Base-by-base conservation (phyloP, 2,113 vertebrate species). In the Irena cyanogastra region DNA sequence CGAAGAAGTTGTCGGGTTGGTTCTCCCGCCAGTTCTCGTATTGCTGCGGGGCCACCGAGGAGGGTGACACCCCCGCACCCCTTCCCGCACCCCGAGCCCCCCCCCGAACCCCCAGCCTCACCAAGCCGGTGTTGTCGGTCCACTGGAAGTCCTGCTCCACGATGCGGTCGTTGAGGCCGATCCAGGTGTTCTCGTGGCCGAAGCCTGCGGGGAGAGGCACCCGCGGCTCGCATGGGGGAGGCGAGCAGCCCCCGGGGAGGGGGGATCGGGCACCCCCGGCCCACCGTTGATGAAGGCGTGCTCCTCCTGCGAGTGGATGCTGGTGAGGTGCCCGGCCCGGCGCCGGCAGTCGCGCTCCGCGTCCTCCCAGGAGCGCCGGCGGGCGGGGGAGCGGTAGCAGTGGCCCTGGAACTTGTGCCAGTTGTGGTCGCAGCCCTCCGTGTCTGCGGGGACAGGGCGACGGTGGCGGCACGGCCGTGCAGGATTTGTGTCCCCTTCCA, bases 141-240 rank as follows among this genome's bases (percentile, higher is more conserved):
- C 99, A 99, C 96, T 99, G 99, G 97, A 99, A 99, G 78, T 99
- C 99, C 41, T 99, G 98, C 95, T 99, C 99, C 96, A 99, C 99
- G 3, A 99, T 99, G n/a, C 99, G 97, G 96, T 99, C 99, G 2
- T 99, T 99, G 56, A 99, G 97, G 37, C 99, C 99, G 5, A 99
- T 99, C 99, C 99, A 99, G 8, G 99, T 99, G 97, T 99, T 99
- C 91, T 99, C 99, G 6, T 98, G 99, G 61, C 99, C 99, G 16
- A 99, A 98, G 35, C 98, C 99, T 99, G 93, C 10, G 6, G 69
- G 60, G 26, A 45, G 8, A 70, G 16, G 63, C 63, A 39, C 23
- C 63, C 27, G 3, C 1, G 10, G 68, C 47, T 83, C 12, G 5
- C 52, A 10, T 0, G 45, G 3, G 35, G 66, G 12, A 2, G 47